These are phyloP conservation scores for Cochlearius cochlearius DNA, from an alignment of 2,113 vertebrate genomes.

Conservation along the genomic window DNA sequence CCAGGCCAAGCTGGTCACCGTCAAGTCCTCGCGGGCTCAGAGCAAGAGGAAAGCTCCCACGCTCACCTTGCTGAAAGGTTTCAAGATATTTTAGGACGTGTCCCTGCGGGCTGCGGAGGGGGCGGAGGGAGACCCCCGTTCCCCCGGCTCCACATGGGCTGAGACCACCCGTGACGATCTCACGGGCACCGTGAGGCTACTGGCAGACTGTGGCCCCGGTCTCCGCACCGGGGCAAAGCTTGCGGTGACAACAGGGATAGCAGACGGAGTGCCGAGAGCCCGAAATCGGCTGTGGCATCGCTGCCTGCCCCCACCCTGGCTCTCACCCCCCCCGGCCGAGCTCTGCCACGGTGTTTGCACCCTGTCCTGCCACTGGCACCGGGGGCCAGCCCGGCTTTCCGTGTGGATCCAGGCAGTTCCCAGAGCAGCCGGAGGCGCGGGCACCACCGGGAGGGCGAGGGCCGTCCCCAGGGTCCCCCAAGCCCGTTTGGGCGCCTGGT, in stretches of 20 bases:
- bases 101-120: not conserved
- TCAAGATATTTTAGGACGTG: constrained; percentile 86
- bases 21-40: constrained; percentile 89
- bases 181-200: accelerated
- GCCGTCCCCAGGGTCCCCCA: not conserved
- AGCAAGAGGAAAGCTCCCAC: constrained; percentile 90
- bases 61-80: constrained; percentile 88
- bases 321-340: not conserved
- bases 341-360: accelerated
- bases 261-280: not conserved
- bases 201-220: accelerated
- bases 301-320: not conserved
- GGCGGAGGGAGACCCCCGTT: not conserved
- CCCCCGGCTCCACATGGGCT: accelerated
- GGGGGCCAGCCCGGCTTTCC: not conserved
- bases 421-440: accelerated
- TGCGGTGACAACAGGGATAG: accelerated
- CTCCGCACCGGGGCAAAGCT: accelerated
- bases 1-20: constrained; percentile 89
- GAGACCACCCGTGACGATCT: not conserved
- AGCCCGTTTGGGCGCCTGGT: not conserved
- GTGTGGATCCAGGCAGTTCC: not conserved
- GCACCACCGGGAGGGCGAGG: not conserved
- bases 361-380: not conserved
- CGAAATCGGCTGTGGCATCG: accelerated